Conservation (phyloP, 2,888 invertebrate species). For the Netelia inedita region DNA sequence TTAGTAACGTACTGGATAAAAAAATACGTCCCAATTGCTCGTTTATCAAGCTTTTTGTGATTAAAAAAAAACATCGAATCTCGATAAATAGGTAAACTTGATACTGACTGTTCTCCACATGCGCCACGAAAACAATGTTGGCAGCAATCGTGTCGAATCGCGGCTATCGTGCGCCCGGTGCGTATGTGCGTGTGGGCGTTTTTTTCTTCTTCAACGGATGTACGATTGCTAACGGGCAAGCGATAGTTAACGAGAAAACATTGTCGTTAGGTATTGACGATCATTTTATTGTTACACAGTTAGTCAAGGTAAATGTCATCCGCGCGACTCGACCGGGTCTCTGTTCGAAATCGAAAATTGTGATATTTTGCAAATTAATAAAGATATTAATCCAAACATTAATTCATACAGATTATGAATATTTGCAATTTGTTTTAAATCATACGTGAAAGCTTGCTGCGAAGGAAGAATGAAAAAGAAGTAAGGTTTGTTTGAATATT, state of each 20-base stretch:
- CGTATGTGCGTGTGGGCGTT: conserved; percentile 6
- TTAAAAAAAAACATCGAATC: neutral
- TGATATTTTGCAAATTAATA: conserved; percentile 70
- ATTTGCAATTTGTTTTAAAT: too few species aligned
- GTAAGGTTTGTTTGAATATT: neutral
- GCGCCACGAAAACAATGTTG: conserved; percentile 21
- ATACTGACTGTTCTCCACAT: conserved; percentile 17
- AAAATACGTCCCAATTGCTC: neutral
- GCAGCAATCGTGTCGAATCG: conserved; percentile 12
- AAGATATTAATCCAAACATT: conserved; percentile 53
- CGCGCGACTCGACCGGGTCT: conserved; percentile 36
- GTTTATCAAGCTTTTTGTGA: conserved; percentile 18
- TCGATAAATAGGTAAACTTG: conserved; percentile 27
- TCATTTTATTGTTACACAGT: conserved; percentile 54
- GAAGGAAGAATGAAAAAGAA: conserved; percentile 14
- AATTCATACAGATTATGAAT: neutral
- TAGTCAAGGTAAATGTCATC: conserved; percentile 36
- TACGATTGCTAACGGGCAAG: neutral
- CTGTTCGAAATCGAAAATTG: conserved; percentile 56
- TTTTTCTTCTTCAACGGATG: conserved; percentile 11
- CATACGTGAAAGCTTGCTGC: neutral
- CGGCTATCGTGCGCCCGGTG: too few species aligned
- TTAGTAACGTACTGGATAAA: neutral
- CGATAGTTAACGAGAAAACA: neutral
- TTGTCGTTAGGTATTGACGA: conserved; percentile 25